Evolutionary conservation across 2,888 invertebrate species (phyloP), one percentile per base, ranked within the genome.

Genomic region (Schrankia costaestrigalis): DNA sequence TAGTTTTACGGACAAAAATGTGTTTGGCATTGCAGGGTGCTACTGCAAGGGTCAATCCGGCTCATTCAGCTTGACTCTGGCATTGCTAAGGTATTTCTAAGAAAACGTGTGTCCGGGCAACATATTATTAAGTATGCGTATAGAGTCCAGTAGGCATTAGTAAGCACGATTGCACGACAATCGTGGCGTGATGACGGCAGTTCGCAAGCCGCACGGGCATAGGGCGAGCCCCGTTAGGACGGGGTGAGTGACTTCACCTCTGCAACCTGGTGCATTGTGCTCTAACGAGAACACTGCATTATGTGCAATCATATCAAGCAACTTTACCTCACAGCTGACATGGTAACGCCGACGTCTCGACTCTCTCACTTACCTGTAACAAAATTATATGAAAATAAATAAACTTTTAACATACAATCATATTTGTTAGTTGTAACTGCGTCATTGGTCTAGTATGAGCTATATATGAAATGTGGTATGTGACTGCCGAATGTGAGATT

Each of bases 211-310:
- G 54, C 47, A 63, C 75, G 71, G 78, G 69, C 81, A 75, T 80
- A 85, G 85, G 85, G 83, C 85, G 78, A 79, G 78, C 74, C 79
- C 86, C 85, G 85, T 86, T 85, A 85, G 76, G 73, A 70, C 75
- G 85, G 76, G 86, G 86, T 86, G 85, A 86, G 74, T 86, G 86
- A 86, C 86, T 80, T 71, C 64, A 73, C 66, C 78, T 77, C 72
- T 81, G 82, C 81, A 83, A 76, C 83, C 82, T 84, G 86, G 86
- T 84, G 86, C 86, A 87, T 85, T 85, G 86, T 84, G 86, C 85
- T 83, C 80, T 82, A 86, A 85, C 79, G 81, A 83, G 86, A 82
- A 82, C 86, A 76, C 68, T 70, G 71, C 77, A 78, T 74, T 81
- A 77, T 76, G 76, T 77, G 73, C 78, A 74, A 77, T 77, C 77